A percentile compares a stretch with the other conserved stretches of the same genome.
These are phyloP conservation scores for Monoplex corrugatus DNA, from an alignment of 2,888 invertebrate genomes.

Conservation along the genomic window DNA sequence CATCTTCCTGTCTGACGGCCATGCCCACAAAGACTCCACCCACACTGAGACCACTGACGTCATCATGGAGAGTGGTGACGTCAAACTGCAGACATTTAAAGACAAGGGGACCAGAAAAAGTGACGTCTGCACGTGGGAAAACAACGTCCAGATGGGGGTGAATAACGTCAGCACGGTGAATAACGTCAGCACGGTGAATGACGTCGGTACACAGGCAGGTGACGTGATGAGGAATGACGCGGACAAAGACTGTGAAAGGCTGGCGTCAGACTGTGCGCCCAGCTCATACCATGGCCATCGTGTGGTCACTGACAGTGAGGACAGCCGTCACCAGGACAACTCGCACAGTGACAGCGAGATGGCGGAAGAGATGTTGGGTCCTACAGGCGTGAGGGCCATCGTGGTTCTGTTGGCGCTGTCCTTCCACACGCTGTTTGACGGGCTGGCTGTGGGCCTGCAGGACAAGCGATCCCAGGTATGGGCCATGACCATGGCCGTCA, in stretches of 20 bases:
- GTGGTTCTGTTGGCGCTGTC: slow-evolving; percentile 84
- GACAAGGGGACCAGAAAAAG: background rate
- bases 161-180: too few species aligned
- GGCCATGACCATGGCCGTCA: slow-evolving; percentile 82
- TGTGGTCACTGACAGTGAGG: background rate
- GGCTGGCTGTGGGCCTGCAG: slow-evolving; percentile 84
- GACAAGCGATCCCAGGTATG: slow-evolving; percentile 62
- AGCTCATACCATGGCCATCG: background rate
- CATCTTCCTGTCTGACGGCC: slow-evolving; percentile 21
- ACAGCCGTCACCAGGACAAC: background rate
- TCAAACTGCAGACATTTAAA: background rate
- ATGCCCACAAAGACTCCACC: background rate
- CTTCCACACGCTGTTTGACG: slow-evolving; percentile 85
- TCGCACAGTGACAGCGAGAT: background rate
- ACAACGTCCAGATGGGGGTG: too few species aligned
- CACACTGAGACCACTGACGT: too few species aligned
- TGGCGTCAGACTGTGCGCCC: background rate
- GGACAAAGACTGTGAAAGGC: background rate
- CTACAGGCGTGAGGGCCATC: slow-evolving; percentile 77
- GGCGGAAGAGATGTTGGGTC: background rate
- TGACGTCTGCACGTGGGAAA: background rate
- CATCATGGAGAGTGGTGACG: background rate
- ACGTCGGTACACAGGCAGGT: too few species aligned
- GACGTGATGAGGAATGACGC: background rate
- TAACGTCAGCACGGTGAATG: too few species aligned